Evolutionary conservation across 2,888 invertebrate genomes (phyloP).

Genomic region (Osmoderma eremita): DNA sequence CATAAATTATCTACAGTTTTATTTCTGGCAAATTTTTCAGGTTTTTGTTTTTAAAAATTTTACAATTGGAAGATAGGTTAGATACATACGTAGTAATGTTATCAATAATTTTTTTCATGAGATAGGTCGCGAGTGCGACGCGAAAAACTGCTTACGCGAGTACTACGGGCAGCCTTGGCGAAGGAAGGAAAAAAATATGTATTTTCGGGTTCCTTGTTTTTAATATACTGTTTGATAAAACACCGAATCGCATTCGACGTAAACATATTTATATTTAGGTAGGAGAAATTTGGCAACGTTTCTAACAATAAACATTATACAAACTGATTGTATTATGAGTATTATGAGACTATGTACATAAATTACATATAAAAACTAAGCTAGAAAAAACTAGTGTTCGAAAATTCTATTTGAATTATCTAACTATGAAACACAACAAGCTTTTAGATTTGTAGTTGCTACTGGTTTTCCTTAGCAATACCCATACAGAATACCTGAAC

Average conservation of each 20-base stretch:
- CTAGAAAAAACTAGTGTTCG: no score
- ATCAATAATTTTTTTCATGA: background rate
- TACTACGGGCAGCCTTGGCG: background rate
- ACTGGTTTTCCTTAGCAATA: no score
- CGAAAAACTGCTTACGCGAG: background rate
- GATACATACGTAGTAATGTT: background rate
- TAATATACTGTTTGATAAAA: constrained; percentile 20
- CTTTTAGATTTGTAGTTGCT: no score
- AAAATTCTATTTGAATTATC: background rate
- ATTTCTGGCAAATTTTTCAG: background rate
- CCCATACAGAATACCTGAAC: no score
- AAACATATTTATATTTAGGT: constrained; percentile 8
- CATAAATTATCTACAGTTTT: background rate
- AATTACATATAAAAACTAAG: no score
- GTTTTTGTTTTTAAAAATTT: background rate
- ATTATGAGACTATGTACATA: no score
- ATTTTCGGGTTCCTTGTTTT: constrained; percentile 7
- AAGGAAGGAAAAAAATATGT: background rate
- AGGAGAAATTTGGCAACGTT: no score
- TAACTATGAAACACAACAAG: background rate
- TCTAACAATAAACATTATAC: no score
- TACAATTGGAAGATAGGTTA: background rate
- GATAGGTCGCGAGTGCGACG: background rate
- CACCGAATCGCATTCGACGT: constrained; percentile 5
- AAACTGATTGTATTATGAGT: no score